Evolutionary conservation across 2,113 vertebrate species (phyloP).

Genomic region (Gopherus evgoodei): DNA sequence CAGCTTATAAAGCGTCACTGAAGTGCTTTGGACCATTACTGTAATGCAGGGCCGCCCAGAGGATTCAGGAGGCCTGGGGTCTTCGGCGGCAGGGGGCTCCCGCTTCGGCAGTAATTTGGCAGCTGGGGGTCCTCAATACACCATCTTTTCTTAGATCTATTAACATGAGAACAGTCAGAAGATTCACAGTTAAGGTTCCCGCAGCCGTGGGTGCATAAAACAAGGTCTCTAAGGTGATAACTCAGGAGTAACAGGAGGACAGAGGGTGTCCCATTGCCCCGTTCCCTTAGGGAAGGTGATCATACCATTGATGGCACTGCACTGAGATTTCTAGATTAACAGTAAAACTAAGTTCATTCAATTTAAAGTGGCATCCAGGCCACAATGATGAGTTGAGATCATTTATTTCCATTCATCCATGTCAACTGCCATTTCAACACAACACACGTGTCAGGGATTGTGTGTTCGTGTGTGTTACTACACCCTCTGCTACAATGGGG

Average conservation of each 20-base stretch:
- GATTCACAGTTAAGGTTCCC: neutral
- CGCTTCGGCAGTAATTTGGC: no score
- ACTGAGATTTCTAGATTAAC: neutral
- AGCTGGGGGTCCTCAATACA: no score
- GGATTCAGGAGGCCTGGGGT: no score
- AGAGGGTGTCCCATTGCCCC: neutral
- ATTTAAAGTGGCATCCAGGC: neutral
- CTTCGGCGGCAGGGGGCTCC: no score
- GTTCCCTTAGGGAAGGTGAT: neutral
- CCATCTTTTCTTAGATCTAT: no score
- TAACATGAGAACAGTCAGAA: neutral
- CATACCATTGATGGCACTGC: neutral
- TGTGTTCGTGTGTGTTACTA: neutral
- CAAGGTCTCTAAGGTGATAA: neutral
- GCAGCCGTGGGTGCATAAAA: neutral
- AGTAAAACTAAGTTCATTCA: neutral
- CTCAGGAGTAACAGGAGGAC: neutral
- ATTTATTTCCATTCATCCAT: neutral
- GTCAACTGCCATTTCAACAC: neutral
- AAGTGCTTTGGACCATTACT: no score
- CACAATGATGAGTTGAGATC: neutral
- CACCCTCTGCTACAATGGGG: neutral
- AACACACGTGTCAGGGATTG: neutral
- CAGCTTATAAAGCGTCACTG: no score
- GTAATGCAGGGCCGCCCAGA: no score